phyloP scores from a whole-genome alignment of 2,113 vertebrate species.

The Coracopsis vasa region DNA sequence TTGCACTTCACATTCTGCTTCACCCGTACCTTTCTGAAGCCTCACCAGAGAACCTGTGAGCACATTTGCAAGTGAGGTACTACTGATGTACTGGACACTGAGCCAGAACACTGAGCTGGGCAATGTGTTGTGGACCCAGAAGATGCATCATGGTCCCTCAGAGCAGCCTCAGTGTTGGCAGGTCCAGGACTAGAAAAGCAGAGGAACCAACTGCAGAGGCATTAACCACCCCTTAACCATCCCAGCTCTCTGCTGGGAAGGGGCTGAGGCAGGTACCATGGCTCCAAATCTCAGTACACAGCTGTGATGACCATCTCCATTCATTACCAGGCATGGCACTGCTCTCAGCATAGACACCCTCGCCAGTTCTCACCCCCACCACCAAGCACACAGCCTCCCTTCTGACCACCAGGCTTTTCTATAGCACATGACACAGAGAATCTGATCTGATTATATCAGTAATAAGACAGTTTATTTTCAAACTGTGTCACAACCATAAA shows the following conservation, averaged over 20 bases:
- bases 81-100: background rate
- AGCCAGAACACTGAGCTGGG: background rate
- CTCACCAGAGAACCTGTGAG: background rate
- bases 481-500: background rate
- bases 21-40: background rate
- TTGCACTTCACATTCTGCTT: background rate
- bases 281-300: background rate
- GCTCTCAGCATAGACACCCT: background rate
- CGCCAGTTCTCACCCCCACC: background rate
- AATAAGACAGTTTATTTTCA: background rate
- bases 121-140: fast-evolving
- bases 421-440: fast-evolving
- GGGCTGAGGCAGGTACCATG: no score
- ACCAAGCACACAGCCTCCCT: fast-evolving
- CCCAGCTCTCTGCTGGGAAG: background rate
- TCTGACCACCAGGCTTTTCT: background rate
- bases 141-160: background rate
- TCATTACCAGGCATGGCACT: fast-evolving
- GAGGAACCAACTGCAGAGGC: background rate
- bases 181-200: background rate
- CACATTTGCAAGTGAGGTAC: background rate
- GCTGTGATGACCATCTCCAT: fast-evolving
- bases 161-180: background rate
- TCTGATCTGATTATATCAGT: background rate
- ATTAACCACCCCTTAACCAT: background rate